phyloP scores from a whole-genome alignment of 1,140 invertebrate genomes.

The Oedothorax gibbosus region DNA sequence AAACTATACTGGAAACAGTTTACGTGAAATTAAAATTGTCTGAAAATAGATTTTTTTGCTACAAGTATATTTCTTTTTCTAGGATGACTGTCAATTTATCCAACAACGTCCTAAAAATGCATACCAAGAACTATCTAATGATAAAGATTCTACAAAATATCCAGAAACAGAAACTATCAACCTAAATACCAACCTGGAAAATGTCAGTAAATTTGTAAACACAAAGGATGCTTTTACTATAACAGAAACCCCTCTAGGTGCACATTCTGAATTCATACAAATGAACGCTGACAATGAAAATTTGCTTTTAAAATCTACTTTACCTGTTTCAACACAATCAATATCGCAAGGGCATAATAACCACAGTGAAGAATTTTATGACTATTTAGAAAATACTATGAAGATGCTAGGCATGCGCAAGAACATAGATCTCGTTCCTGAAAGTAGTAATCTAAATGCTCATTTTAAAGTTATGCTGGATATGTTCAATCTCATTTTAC shows the following conservation, averaged over 20 bases:
- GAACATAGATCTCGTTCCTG: background rate
- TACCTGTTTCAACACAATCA: background rate
- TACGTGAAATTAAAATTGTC: no score
- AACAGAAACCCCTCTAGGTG: background rate
- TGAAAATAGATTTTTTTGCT: no score
- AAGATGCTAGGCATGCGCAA: constrained; percentile 9
- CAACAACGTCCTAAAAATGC: no score
- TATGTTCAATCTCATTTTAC: constrained; percentile 17
- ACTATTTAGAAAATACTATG: constrained; percentile 10
- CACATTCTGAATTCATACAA: background rate
- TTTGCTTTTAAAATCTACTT: background rate
- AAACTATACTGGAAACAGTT: no score
- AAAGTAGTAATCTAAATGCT: background rate
- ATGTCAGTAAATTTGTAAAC: no score
- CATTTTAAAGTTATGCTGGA: background rate
- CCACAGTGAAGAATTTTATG: background rate
- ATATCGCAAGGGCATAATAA: background rate
- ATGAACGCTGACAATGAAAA: background rate
- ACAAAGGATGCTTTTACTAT: no score
- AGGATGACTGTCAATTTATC: no score
- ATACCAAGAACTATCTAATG: no score
- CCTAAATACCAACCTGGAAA: no score
- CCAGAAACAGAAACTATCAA: no score
- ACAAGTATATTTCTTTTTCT: no score
- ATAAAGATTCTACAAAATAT: no score